phyloP scores from a whole-genome alignment of 2,888 invertebrate genomes.

The Latrodectus elegans region DNA sequence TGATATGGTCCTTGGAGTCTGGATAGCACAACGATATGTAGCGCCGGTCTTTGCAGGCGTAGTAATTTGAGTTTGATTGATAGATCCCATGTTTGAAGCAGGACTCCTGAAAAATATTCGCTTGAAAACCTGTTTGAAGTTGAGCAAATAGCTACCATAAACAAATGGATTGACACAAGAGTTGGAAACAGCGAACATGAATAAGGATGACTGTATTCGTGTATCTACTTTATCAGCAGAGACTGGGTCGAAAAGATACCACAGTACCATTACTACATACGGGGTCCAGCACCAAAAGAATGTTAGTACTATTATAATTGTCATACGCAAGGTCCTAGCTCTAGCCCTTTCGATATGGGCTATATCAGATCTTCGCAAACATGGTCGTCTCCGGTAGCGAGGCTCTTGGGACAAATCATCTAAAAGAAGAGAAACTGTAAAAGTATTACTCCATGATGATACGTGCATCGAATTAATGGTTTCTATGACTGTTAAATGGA shows the following conservation, averaged over 20 bases:
- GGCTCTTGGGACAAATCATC: conserved; percentile 37
- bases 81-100: background rate
- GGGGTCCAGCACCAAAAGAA: conserved; percentile 87
- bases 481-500: too few species aligned
- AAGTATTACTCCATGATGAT: conserved; percentile 14
- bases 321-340: conserved; percentile 83
- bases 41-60: conserved; percentile 14
- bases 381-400: conserved; percentile 75
- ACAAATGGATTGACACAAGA: conserved; percentile 88
- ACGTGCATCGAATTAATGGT: too few species aligned
- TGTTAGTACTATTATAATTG: conserved; percentile 84
- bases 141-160: conserved; percentile 82
- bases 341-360: conserved; percentile 83
- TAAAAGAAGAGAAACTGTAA: conserved; percentile 51
- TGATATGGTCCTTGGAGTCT: conserved; percentile 25
- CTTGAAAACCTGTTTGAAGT: conserved; percentile 41
- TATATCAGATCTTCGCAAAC: conserved; percentile 81
- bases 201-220: conserved; percentile 75
- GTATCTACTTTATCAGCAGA: conserved; percentile 81
- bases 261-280: conserved; percentile 84
- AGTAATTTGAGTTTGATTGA: conserved; percentile 42
- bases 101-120: conserved; percentile 19
- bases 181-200: conserved; percentile 87
- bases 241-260: conserved; percentile 81
- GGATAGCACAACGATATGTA: background rate